Evolutionary conservation across 2,888 invertebrate genomes (phyloP).

Genomic region (Eueremaeus valkanovi): DNA sequence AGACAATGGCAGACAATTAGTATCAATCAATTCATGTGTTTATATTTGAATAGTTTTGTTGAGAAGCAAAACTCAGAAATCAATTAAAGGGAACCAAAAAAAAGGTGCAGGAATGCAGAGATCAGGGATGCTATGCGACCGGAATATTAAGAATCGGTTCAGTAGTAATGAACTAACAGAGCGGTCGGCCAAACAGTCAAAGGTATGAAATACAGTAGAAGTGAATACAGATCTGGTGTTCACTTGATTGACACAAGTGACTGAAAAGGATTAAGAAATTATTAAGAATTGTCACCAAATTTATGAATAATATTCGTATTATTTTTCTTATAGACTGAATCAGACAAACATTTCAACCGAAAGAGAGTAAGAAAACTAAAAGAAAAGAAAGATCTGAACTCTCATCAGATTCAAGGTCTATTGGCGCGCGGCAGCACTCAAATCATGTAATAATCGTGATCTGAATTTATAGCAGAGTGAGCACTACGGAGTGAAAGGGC

Average conservation of each 20-base stretch:
- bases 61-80: no score
- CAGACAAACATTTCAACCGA: slow-evolving; percentile 21
- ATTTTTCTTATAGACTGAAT: background rate
- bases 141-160: background rate
- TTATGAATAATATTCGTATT: background rate
- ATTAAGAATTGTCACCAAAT: slow-evolving; percentile 12
- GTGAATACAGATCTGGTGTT: background rate
- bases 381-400: slow-evolving; percentile 14
- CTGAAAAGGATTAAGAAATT: background rate
- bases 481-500: no score
- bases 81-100: no score
- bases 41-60: no score
- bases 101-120: no score
- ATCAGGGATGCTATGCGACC: no score
- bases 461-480: background rate
- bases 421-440: no score
- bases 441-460: slow-evolving; percentile 2
- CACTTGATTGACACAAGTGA: background rate
- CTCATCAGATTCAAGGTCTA: slow-evolving; percentile 14
- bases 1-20: no score
- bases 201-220: no score
- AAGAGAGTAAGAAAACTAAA: no score
- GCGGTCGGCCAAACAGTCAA: background rate
- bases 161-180: background rate
- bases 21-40: no score